phyloP scores from a whole-genome alignment of 2,113 vertebrate genomes.

The Pituophis catenifer region DNA sequence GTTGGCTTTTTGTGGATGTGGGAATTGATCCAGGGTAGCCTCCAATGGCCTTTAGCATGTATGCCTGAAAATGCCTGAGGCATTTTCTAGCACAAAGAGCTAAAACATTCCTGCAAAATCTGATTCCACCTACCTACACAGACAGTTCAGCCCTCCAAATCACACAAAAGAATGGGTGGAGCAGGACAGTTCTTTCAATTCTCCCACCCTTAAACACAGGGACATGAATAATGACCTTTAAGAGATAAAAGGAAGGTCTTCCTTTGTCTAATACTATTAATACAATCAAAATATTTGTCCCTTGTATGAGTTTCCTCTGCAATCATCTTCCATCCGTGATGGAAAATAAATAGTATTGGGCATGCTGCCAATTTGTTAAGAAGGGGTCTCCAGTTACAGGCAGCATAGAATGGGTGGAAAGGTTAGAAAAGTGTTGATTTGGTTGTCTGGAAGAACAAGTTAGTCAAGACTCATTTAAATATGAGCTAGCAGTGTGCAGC shows the following conservation, averaged over 20 bases:
- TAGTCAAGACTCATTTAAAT: neutral
- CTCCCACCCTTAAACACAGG: neutral
- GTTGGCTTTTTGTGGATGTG: neutral
- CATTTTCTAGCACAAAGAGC: neutral
- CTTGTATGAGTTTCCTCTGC: neutral
- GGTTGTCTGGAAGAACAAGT: neutral
- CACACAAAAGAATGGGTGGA: neutral
- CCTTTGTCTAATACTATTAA: neutral
- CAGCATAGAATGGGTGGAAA: neutral
- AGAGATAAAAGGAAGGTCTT: neutral
- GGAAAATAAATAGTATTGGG: neutral
- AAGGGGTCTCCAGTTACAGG: neutral
- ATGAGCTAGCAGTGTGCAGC: too few species aligned
- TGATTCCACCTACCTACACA: neutral
- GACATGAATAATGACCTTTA: neutral
- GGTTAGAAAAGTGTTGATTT: neutral
- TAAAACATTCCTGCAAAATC: neutral
- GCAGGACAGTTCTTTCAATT: neutral
- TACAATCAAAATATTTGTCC: neutral
- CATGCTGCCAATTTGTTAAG: neutral
- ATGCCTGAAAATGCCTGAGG: neutral
- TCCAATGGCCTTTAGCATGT: neutral
- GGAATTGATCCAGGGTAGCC: neutral
- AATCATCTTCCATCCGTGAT: neutral
- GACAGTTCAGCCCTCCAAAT: neutral